These are phyloP conservation scores for Diplodus puntazzo DNA, from an alignment of 2,797 vertebrate genomes.

Conservation along the genomic window DNA sequence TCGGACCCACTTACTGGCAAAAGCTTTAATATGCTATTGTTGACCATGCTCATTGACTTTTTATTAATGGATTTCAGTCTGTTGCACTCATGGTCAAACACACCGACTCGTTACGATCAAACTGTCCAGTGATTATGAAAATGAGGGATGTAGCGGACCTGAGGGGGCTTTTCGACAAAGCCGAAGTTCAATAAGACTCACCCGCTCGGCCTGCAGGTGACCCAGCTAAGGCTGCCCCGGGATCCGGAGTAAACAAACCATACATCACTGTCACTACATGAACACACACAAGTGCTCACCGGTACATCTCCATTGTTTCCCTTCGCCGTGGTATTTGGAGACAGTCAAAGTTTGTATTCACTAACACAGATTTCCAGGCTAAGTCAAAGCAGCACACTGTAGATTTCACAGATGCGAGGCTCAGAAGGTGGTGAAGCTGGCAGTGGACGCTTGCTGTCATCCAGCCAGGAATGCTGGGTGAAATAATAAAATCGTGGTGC, in stretches of 20 bases:
- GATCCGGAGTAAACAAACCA: slow-evolving; percentile 63
- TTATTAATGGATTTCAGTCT: slow-evolving; percentile 73
- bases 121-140: slow-evolving; percentile 59
- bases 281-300: not conserved
- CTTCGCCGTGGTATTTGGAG: not conserved
- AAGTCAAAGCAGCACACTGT: not conserved
- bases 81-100: slow-evolving; percentile 62
- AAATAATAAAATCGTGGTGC: slow-evolving; percentile 16
- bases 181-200: slow-evolving; percentile 26
- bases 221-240: slow-evolving; percentile 1
- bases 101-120: slow-evolving; percentile 45
- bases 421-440: slow-evolving; percentile 18
- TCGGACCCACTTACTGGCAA: slow-evolving; percentile 71
- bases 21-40: slow-evolving; percentile 66
- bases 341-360: not conserved
- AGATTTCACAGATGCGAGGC: slow-evolving; percentile 13
- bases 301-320: slow-evolving; percentile 19
- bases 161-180: slow-evolving; percentile 18
- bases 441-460: not conserved
- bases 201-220: slow-evolving; percentile 41
- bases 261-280: slow-evolving; percentile 41
- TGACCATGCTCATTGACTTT: slow-evolving; percentile 72
- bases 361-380: not conserved
- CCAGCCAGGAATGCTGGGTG: not conserved
- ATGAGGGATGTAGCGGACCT: slow-evolving; percentile 16